Evolutionary conservation across 2,888 invertebrate genomes (phyloP), one percentile per base, ranked within the genome.

Genomic region (Aphidoletes aphidimyza): DNA sequence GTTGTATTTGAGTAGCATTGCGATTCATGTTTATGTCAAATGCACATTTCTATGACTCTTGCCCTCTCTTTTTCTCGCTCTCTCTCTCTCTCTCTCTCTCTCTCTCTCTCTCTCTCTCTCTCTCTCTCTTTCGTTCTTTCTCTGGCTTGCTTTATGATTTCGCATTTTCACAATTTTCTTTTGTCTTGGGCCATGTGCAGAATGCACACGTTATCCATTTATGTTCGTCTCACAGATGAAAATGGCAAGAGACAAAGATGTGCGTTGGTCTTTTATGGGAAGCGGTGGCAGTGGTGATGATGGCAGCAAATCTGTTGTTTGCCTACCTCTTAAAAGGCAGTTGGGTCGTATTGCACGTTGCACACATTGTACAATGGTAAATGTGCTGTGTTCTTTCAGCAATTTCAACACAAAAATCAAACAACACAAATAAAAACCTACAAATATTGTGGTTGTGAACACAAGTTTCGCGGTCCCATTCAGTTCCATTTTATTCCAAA

Each of bases 11-110:
- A 37, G 19, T 37, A 81, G n/a, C 81, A 81, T 37, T 81, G n/a
- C 81, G 11, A 81, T 81, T 81, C 81, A 22, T 81, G 81, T 81
- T 81, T 81, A 81, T 81, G 37, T 81, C 81, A 81, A 81, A 81
- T n/a, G 81, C 81, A 81, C 81, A 81, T 81, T 81, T 81, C n/a
- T n/a, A n/a, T n/a, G n/a, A n/a, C n/a, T n/a, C n/a, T n/a, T n/a
- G n/a, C n/a, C n/a, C n/a, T 81, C 81, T 81, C 17, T 69, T 59
- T 22, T 26, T 59, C 34, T 78, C 19, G 37, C 39, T 37, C n/a
- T 6, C 22, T 81, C 22, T 36, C n/a, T n/a, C n/a, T n/a, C n/a
- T 81, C 37, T 81, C n/a, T n/a, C n/a, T n/a, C n/a, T n/a, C n/a
- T n/a, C n/a, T n/a, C n/a, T n/a, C n/a, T n/a, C n/a, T 81, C 81